Percentiles rank a stretch among this genome's conserved stretches.
Evolutionary conservation across 2,888 invertebrate genomes (phyloP).

Genomic region (Andricus curvator): DNA sequence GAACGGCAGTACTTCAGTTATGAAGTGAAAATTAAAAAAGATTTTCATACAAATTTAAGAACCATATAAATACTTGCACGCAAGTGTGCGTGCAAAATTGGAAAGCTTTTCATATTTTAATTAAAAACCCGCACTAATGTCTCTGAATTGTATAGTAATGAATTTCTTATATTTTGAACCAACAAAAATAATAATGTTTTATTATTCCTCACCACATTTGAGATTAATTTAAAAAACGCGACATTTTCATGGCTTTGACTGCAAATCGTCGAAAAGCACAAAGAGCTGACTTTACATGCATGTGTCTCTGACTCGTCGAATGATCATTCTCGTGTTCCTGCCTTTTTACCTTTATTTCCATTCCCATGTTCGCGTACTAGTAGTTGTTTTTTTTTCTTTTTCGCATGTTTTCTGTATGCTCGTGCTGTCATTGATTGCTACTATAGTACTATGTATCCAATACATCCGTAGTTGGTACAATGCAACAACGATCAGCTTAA

Average conservation of each 20-base stretch:
- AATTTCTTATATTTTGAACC: too few species aligned
- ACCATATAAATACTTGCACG: too few species aligned
- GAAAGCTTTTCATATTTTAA: too few species aligned
- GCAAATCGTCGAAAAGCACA: neutral
- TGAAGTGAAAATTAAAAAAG: too few species aligned
- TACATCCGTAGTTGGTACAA: constrained; percentile 4
- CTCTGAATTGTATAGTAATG: too few species aligned
- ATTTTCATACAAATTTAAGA: too few species aligned
- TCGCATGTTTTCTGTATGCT: constrained; percentile 36
- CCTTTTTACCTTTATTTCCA: constrained; percentile 21
- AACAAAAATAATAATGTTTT: too few species aligned
- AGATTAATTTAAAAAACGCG: neutral
- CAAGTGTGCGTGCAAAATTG: too few species aligned
- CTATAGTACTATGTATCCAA: neutral
- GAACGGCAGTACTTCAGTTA: too few species aligned
- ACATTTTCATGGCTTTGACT: neutral
- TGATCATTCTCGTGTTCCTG: constrained; percentile 20
- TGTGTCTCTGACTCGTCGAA: neutral
- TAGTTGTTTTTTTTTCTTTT: constrained; percentile 14
- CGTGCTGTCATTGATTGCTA: constrained; percentile 10
- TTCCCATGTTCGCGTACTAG: constrained; percentile 22
- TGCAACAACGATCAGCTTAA: constrained; percentile 26
- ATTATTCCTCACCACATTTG: too few species aligned
- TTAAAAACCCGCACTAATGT: too few species aligned
- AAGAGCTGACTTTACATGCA: neutral